Percentiles rank a stretch among this genome's conserved stretches.
Conservation (phyloP, 2,888 invertebrate genomes). For the Leptothorax acervorum region DNA sequence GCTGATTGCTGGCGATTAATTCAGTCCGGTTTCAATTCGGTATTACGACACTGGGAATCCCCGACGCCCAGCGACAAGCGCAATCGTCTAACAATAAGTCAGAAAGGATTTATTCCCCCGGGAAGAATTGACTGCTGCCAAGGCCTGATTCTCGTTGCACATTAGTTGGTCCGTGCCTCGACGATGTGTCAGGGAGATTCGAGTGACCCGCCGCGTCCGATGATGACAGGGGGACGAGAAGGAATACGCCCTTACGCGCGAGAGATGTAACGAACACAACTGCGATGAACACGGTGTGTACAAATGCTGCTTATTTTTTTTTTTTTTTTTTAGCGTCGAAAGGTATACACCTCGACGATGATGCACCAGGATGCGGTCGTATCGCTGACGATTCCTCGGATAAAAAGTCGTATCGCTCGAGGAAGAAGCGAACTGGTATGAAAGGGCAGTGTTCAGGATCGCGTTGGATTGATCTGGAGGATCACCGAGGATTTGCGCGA, state of each 20-base stretch:
- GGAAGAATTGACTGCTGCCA: conserved; percentile 59
- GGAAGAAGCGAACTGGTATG: conserved; percentile 63
- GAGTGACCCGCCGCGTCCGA: conserved; percentile 21
- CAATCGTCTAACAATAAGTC: conserved; percentile 33
- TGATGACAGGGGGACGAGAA: background rate
- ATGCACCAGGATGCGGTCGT: background rate
- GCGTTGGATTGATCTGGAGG: conserved; percentile 61
- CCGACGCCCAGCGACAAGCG: background rate
- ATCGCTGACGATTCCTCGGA: background rate
- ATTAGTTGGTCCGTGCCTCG: conserved; percentile 53
- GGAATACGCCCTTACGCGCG: conserved; percentile 44
- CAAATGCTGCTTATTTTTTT: background rate
- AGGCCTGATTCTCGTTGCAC: conserved; percentile 74
- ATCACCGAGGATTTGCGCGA: conserved; percentile 1
- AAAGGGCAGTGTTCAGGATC: conserved; percentile 81
- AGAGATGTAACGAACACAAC: background rate
- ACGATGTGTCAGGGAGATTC: conserved; percentile 11
- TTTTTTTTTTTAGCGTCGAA: conserved; percentile 11
- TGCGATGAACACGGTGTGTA: conserved; percentile 23
- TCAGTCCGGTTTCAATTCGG: background rate
- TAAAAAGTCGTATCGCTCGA: conserved; percentile 58
- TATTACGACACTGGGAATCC: background rate
- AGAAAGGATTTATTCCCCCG: conserved; percentile 54
- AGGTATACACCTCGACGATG: background rate
- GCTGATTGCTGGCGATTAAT: conserved; percentile 1